These are phyloP conservation scores for Platynereis dumerilii DNA, from an alignment of 2,888 invertebrate genomes.

Conservation along the genomic window DNA sequence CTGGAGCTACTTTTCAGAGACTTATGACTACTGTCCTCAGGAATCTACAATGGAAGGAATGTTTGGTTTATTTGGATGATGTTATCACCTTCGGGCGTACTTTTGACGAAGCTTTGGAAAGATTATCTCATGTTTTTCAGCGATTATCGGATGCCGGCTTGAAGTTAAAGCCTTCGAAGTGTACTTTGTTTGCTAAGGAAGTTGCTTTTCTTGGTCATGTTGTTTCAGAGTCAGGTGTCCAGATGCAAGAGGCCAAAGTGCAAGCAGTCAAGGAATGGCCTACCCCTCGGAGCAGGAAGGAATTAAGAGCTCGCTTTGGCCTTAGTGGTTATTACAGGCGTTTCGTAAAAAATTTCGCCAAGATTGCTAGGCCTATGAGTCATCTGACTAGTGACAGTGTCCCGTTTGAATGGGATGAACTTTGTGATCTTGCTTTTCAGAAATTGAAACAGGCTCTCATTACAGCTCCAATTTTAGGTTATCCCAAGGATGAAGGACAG, in stretches of 20 bases:
- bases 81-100: background rate
- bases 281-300: background rate
- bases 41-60: no score
- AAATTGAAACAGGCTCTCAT: background rate
- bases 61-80: background rate
- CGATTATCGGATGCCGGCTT: background rate
- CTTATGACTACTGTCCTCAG: background rate
- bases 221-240: background rate
- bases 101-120: background rate
- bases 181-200: background rate
- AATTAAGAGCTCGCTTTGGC: background rate
- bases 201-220: background rate
- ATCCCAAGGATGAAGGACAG: slow-evolving; percentile 2
- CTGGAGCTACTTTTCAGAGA: background rate
- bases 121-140: background rate
- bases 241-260: background rate
- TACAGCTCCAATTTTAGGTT: background rate
- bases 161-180: background rate
- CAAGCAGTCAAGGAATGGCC: background rate
- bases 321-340: slow-evolving; percentile 3
- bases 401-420: background rate
- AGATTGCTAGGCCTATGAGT: background rate
- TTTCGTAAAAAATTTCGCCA: background rate
- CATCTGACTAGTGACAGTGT: background rate
- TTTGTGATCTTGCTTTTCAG: background rate